Percentiles rank a stretch among this genome's conserved stretches.
These are phyloP conservation scores for Phalacrocorax brasilianus DNA, from an alignment of 2,113 vertebrate species.

Conservation along the genomic window DNA sequence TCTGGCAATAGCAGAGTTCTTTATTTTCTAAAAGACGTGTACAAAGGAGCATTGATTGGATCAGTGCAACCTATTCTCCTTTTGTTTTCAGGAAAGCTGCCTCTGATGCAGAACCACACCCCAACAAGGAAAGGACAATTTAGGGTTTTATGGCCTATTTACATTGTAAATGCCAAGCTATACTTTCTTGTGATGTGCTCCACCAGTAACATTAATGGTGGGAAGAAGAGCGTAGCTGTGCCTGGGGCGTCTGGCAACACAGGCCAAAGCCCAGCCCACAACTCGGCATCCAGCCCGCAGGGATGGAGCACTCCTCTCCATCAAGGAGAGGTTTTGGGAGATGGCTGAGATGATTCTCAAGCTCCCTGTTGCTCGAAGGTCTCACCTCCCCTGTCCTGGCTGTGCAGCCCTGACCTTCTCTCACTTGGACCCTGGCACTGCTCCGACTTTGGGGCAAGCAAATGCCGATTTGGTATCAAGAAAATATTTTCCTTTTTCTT, in stretches of 20 bases:
- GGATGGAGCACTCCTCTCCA: background rate
- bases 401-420: background rate
- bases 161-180: background rate
- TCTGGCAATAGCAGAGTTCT: background rate
- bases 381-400: background rate
- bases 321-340: background rate
- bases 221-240: background rate
- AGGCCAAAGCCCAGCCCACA: background rate
- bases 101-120: background rate
- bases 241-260: accelerated
- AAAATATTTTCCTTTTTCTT: background rate
- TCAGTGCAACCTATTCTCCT: background rate
- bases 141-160: background rate
- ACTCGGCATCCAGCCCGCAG: background rate
- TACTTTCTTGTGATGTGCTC: background rate
- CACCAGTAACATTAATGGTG: background rate
- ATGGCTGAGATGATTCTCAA: background rate
- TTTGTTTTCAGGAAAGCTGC: background rate
- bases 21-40: background rate
- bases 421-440: background rate
- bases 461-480: background rate
- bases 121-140: background rate
- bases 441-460: background rate
- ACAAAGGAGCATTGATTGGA: background rate
- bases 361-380: background rate